Evolutionary conservation across 2,797 vertebrate genomes (phyloP).

Genomic region (Sebastes umbrosus): DNA sequence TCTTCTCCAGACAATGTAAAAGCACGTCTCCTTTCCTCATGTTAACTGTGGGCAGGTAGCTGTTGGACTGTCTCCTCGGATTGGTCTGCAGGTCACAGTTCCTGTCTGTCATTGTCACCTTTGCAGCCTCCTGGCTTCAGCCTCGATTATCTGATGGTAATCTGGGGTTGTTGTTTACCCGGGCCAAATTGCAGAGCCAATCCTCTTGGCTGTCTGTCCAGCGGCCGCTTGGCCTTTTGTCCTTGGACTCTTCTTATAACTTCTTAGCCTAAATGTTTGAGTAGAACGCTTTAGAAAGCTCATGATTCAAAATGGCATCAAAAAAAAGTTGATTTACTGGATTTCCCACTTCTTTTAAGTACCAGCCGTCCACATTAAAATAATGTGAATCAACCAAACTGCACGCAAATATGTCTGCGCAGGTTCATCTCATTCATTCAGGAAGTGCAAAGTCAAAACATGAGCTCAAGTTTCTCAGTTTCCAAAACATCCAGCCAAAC

Average conservation of each 20-base stretch:
- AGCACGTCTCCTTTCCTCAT: background rate
- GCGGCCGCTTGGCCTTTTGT: slow-evolving; percentile 36
- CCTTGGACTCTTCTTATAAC: background rate
- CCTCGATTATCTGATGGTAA: slow-evolving; percentile 63
- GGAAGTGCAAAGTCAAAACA: background rate
- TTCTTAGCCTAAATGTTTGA: slow-evolving; percentile 18
- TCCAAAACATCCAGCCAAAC: background rate
- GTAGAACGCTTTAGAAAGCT: background rate
- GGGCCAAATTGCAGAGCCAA: slow-evolving; percentile 34
- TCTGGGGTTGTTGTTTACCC: slow-evolving; percentile 59
- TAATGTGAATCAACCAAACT: background rate
- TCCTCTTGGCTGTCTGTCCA: slow-evolving; percentile 45
- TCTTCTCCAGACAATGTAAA: background rate
- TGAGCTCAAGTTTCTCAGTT: background rate
- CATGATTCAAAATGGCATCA: background rate
- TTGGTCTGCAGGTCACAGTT: slow-evolving; percentile 15
- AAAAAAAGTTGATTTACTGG: background rate
- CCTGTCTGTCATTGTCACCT: slow-evolving; percentile 40
- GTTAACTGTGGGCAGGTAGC: background rate
- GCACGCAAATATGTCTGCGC: background rate
- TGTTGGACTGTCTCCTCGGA: slow-evolving; percentile 14
- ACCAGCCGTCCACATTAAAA: background rate
- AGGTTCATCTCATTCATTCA: background rate
- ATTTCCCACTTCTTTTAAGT: background rate
- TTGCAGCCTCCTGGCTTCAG: slow-evolving; percentile 16